Conservation (phyloP, 2,113 vertebrate genomes). For the Muscicapa adusta region DNA sequence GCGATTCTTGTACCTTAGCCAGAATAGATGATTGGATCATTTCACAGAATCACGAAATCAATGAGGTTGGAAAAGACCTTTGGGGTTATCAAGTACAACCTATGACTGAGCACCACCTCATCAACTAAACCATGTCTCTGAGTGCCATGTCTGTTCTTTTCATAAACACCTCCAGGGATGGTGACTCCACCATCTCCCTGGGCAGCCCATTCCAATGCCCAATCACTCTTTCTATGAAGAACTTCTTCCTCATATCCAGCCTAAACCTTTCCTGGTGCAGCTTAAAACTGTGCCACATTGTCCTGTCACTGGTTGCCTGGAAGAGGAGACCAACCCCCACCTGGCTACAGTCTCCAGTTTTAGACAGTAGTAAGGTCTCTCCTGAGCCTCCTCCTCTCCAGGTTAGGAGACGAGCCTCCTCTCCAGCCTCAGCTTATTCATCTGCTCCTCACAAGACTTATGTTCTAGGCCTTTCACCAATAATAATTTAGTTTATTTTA, state of each 20-base stretch:
- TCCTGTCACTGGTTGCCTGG: not conserved
- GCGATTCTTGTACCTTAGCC: not conserved
- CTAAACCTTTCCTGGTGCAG: not conserved
- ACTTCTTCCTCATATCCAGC: not conserved
- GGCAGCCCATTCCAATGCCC: not conserved
- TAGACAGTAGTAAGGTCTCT: not conserved
- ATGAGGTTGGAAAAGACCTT: not conserved
- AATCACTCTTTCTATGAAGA: not conserved
- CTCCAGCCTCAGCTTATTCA: not conserved
- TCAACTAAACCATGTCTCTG: not conserved
- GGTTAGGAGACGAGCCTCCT: not conserved
- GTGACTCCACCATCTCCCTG: not conserved
- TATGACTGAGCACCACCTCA: not conserved
- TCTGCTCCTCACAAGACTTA: not conserved
- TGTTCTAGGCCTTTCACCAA: not conserved
- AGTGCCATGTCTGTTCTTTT: not conserved
- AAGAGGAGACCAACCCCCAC: accelerated
- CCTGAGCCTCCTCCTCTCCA: not conserved
- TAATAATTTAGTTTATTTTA: not conserved
- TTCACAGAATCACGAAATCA: not conserved
- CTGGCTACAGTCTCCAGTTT: not conserved
- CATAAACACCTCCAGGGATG: not conserved
- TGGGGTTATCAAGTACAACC: not conserved
- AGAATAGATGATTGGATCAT: not conserved
- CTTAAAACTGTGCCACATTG: not conserved